Evolutionary conservation across 2,797 vertebrate genomes (phyloP).

Genomic region (Percopsis omiscomaycus): DNA sequence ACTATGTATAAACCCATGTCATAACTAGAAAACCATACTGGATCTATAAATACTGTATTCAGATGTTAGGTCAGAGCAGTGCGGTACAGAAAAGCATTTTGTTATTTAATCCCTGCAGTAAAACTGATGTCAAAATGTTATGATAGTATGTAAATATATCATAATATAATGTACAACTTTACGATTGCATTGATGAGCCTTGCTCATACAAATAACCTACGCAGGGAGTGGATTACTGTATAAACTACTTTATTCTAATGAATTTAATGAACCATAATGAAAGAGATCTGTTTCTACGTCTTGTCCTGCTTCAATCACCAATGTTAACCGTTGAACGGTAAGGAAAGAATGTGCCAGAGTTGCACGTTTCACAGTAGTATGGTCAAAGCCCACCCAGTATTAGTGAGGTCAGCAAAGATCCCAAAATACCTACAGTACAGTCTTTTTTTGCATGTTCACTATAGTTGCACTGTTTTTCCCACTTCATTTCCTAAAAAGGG

Average conservation of each 20-base stretch:
- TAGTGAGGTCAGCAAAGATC: slow-evolving; percentile 17
- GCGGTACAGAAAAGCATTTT: slow-evolving; percentile 8
- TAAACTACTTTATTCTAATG: slow-evolving; percentile 40
- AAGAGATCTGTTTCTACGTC: slow-evolving; percentile 32
- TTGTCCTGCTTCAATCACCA: slow-evolving; percentile 53
- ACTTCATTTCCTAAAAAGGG: neutral
- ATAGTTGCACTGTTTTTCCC: slow-evolving; percentile 10
- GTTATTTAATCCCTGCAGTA: slow-evolving; percentile 13
- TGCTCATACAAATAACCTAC: slow-evolving; percentile 30
- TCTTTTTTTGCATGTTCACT: slow-evolving; percentile 39
- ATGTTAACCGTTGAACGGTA: slow-evolving; percentile 24
- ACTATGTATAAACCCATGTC: neutral
- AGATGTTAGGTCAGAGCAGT: slow-evolving; percentile 14
- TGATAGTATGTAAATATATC: slow-evolving; percentile 9
- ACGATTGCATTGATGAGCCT: slow-evolving; percentile 61
- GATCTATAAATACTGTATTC: slow-evolving; percentile 15
- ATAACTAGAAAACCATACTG: neutral
- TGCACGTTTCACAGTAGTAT: slow-evolving; percentile 57
- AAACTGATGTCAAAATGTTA: slow-evolving; percentile 12
- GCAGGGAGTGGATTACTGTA: slow-evolving; percentile 24
- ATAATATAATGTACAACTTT: slow-evolving; percentile 15
- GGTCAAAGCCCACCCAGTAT: slow-evolving; percentile 37
- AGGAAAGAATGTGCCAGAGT: slow-evolving; percentile 29
- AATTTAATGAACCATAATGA: slow-evolving; percentile 29
- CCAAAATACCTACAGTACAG: neutral